A percentile compares a stretch with the other conserved stretches of the same genome.
Evolutionary conservation across 1,140 invertebrate species (phyloP).

Genomic region (Nautilus pompilius): DNA sequence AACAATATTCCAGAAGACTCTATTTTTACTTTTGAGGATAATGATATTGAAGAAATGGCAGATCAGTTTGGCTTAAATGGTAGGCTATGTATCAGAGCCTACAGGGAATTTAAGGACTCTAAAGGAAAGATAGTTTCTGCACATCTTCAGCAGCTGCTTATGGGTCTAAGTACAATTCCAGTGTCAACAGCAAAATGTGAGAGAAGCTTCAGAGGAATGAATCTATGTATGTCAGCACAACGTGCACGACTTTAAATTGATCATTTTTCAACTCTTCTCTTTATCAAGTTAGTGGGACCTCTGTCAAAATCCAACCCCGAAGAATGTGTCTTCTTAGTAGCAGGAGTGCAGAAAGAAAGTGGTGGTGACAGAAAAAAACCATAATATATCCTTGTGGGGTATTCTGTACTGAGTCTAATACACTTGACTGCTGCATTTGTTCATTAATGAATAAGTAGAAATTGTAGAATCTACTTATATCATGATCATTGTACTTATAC

Average conservation of each 20-base stretch:
- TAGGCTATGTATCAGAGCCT: not conserved
- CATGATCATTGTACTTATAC: too few species aligned
- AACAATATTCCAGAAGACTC: not conserved
- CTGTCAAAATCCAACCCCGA: too few species aligned
- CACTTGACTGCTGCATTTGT: not conserved
- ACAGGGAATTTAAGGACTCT: not conserved
- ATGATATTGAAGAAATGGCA: not conserved
- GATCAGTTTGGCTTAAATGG: not conserved
- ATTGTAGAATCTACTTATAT: too few species aligned
- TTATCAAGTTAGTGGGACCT: not conserved
- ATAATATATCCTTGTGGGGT: not conserved
- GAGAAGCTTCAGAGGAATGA: not conserved
- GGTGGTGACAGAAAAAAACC: too few species aligned
- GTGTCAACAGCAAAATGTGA: not conserved
- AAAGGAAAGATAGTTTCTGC: not conserved
- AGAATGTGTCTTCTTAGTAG: not conserved
- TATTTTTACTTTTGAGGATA: not conserved
- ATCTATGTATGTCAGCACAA: not conserved
- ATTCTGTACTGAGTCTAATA: not conserved
- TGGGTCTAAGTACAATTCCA: not conserved
- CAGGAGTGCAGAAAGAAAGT: not conserved
- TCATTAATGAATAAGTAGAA: not conserved
- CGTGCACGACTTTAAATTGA: not conserved
- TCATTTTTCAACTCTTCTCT: not conserved
- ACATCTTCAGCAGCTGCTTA: not conserved